A percentile compares a stretch with the other conserved stretches of the same genome.
Conservation (phyloP, 2,888 invertebrate genomes). For the Acholoe squamosa region DNA sequence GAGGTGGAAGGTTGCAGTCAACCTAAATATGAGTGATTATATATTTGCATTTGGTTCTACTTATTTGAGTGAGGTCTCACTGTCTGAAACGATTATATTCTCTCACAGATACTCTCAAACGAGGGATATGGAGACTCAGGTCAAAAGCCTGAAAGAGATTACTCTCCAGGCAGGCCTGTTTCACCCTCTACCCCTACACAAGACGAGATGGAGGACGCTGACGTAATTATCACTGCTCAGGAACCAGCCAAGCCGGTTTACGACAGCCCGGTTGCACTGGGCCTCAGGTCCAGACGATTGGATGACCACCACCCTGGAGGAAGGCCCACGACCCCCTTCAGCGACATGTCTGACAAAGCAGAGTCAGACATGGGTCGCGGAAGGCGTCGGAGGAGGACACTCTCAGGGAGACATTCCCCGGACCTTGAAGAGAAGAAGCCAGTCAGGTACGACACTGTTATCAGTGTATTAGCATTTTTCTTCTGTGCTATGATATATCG, state of each 20-base stretch:
- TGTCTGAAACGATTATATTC: background rate
- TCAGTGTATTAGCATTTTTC: background rate
- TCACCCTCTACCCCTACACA: constrained; percentile 62
- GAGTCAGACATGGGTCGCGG: constrained; percentile 51
- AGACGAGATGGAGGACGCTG: constrained; percentile 49
- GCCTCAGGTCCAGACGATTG: background rate
- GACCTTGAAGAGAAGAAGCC: constrained; percentile 36
- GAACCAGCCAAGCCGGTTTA: background rate
- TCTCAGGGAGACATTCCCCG: constrained; percentile 31
- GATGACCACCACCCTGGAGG: constrained; percentile 32
- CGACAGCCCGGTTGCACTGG: background rate
- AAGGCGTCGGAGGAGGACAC: background rate
- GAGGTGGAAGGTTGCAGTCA: no score
- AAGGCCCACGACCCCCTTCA: constrained; percentile 58
- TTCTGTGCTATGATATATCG: no score
- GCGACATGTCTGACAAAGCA: constrained; percentile 59
- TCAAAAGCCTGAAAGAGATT: background rate
- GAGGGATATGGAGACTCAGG: constrained; percentile 15
- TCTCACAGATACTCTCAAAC: constrained; percentile 26
- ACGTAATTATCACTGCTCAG: background rate
- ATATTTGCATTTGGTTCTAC: no score
- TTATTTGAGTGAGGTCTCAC: no score
- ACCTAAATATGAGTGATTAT: no score
- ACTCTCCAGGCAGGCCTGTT: background rate
- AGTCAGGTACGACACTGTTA: background rate